Base-by-base conservation (phyloP, 2,888 invertebrate genomes). In the Myopa testacea region DNA sequence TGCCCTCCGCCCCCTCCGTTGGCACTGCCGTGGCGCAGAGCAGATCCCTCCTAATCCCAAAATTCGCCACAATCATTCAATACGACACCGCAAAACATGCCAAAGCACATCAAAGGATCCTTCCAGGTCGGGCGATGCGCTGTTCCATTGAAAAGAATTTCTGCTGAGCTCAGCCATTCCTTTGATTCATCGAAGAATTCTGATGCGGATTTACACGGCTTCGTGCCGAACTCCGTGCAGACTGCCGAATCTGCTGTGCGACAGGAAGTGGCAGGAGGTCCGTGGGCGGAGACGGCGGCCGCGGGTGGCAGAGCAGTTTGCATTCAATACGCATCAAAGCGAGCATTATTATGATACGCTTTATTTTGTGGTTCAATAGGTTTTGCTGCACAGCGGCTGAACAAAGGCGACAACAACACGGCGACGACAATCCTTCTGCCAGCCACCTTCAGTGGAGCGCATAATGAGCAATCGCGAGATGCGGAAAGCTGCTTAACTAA, bases 351-450 rank as follows among this genome's bases (percentile, higher is more conserved):
- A 84, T 86, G 87, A 86, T 87, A 87, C 82, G 86, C 87, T 87
- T 87, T 86, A 87, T 87, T 86, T 84, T 84, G 85, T 87, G 86
- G 86, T 87, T 86, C 86, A 87, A 85, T 86, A 87, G 83, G 81
- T 83, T 74, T 77, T 73, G 16, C 45, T 34, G 12, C 62, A 34
- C 34, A 12, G 73, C 62, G 45, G 68, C 40, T 12, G 16, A 60
- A 71, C 8, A 45, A 71, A 26, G n/a, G 55, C n/a, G 58, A 37
- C 19, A 55, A 16, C n/a, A 62, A 62, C 34, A 50, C n/a, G 5
- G 26, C 7, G 55, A n/a, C 34, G n/a, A 37, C 26, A 58, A 71
- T 55, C 71, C 34, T 74, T 74, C 60, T 74, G 19, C 50, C 37
- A n/a, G 16, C 55, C 16, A 26, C 62, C 34, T 40, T 26, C 76